Evolutionary conservation across 2,113 vertebrate species (phyloP), one percentile per base, ranked within the genome.

Genomic region (Gracilinanus agilis): DNA sequence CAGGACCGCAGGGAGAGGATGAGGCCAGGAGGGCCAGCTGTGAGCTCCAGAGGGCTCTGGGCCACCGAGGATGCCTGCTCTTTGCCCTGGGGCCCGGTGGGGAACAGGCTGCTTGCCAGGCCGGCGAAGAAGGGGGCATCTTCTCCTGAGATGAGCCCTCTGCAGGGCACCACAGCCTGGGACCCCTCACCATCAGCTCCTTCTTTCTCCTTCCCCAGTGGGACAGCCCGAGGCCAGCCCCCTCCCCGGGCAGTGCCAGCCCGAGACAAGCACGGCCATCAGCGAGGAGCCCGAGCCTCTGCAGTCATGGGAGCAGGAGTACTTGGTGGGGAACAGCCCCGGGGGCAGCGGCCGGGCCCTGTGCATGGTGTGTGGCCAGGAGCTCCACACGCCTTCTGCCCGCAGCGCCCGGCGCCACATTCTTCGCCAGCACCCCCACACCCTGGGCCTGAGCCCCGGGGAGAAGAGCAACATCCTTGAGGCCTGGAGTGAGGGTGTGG

Each of bases 361-460:
- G 97, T 99, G 99, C 97, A 99, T 99, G 99, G 99, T 99, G 92
- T 99, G 99, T 16, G 99, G 99, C 1, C 98, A 99, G 29, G 98
- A 98, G 97, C 99, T 99, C 97, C 98, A 96, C 95, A 97, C 97
- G 0, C 98, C 99, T 55, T 98, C 98, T 0, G 98, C 98, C 8
- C 98, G 98, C 83, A 99, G 96, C 0, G 99, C 98, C 0, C 97
- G 96, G 27, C 44, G 97, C 4, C 99, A 99, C 98, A 99, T 99
- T 19, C 97, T 99, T 12, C 99, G 99, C 91, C 98, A 98, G 44
- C 99, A 99, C 55, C 99, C 99, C 0, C 98, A 99, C 89, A 99
- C 99, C 0, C 96, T 99, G 95, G 97, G 94, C 95, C 97, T 99
- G 96, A 99, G 98, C 24, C 96, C 94, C 0, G 93, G 95, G 0